Percentiles rank a stretch among this genome's conserved stretches.
Conservation (phyloP, 2,113 vertebrate genomes). For the Xyliphius kryptos region DNA sequence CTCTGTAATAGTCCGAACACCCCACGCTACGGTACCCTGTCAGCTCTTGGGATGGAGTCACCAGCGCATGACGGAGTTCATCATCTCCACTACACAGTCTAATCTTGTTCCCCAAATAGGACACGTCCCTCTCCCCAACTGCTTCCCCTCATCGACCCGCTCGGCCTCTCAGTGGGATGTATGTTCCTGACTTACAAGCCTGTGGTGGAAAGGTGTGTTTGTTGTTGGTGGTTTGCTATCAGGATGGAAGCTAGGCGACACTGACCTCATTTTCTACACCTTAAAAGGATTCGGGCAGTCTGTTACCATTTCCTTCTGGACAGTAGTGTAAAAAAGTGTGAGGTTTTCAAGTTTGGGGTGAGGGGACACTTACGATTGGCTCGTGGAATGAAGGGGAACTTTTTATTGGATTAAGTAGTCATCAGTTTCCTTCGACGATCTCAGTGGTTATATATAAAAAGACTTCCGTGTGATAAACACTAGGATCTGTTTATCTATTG, state of each 20-base stretch:
- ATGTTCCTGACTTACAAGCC: background rate
- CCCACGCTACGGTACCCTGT: constrained; percentile 1
- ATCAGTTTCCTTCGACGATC: too few relatives aligned
- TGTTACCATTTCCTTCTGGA: too few relatives aligned
- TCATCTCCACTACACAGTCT: constrained; percentile 28
- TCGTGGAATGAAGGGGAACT: too few relatives aligned
- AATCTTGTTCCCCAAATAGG: constrained; percentile 35
- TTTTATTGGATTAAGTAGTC: too few relatives aligned
- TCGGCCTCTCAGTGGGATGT: background rate
- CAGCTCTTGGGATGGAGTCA: constrained; percentile 3
- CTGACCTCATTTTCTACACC: background rate
- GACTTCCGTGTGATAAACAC: too few relatives aligned
- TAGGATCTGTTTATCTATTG: too few relatives aligned
- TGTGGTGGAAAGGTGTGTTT: background rate
- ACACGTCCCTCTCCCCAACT: constrained; percentile 15
- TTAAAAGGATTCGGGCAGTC: background rate
- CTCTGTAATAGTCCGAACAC: background rate
- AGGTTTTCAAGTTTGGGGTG: too few relatives aligned
- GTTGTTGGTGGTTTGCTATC: background rate
- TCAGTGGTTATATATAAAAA: too few relatives aligned
- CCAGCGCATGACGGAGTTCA: constrained; percentile 25
- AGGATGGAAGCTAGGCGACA: background rate
- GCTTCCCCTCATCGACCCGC: constrained; percentile 17
- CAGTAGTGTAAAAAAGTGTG: too few relatives aligned
- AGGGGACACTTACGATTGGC: too few relatives aligned